Percentiles rank a stretch among this genome's conserved stretches.
These are phyloP conservation scores for Conomelus anceps DNA, from an alignment of 2,888 invertebrate genomes.

Conservation along the genomic window DNA sequence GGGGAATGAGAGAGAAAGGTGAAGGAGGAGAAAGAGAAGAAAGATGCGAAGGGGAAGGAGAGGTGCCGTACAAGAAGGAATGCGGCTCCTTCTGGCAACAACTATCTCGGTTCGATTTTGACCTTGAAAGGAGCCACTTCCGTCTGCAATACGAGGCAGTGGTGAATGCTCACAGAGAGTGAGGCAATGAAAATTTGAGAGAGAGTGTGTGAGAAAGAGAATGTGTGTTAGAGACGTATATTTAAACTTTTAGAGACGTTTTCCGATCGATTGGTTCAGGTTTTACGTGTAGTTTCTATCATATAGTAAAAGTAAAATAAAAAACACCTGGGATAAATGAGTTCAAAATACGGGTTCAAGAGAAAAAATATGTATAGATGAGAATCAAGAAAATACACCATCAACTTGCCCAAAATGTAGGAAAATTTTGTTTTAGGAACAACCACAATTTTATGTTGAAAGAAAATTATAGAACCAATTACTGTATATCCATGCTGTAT, in stretches of 20 bases:
- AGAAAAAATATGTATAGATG: neutral
- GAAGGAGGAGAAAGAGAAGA: neutral
- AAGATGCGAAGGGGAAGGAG: too few relatives aligned
- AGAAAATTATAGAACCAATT: too few relatives aligned
- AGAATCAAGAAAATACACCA: neutral
- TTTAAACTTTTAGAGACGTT: too few relatives aligned
- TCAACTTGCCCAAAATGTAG: too few relatives aligned
- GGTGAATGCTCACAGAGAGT: neutral
- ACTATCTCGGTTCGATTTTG: neutral
- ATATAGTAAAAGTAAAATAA: neutral
- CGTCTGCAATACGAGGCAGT: neutral
- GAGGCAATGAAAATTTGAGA: neutral
- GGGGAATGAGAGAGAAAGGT: neutral
- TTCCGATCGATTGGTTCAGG: neutral
- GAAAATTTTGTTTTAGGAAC: too few relatives aligned
- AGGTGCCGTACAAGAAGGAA: neutral
- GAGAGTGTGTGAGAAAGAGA: too few relatives aligned
- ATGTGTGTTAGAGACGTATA: too few relatives aligned
- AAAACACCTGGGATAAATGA: constrained; percentile 21
- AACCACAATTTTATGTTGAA: too few relatives aligned
- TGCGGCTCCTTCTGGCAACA: neutral
- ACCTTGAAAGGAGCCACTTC: neutral
- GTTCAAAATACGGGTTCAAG: constrained; percentile 6
- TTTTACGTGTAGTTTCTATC: neutral
- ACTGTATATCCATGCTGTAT: too few relatives aligned